phyloP scores from a whole-genome alignment of 2,888 invertebrate species.

The Mythimna ferrago region DNA sequence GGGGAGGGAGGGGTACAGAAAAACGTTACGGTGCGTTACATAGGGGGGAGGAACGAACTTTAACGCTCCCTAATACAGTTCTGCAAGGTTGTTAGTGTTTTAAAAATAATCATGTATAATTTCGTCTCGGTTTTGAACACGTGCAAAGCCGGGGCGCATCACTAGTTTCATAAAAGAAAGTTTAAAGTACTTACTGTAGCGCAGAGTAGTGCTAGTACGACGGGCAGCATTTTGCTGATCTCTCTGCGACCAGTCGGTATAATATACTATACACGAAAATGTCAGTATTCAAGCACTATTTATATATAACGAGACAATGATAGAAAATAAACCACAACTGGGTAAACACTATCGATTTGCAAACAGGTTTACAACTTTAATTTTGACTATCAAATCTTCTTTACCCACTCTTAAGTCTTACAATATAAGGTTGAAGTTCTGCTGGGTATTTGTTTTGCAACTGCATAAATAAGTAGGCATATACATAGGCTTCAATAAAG shows the following conservation, averaged over 20 bases:
- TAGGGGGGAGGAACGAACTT: no score
- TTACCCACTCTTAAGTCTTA: slow-evolving; percentile 9
- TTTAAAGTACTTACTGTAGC: slow-evolving; percentile 79
- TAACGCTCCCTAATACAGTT: no score
- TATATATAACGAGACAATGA: slow-evolving; percentile 79
- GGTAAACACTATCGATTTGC: slow-evolving; percentile 69
- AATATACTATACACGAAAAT: slow-evolving; percentile 85
- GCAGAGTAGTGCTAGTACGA: slow-evolving; percentile 80
- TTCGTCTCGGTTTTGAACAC: no score
- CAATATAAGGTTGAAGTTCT: slow-evolving; percentile 34
- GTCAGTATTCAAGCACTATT: slow-evolving; percentile 70
- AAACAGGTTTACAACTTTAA: slow-evolving; percentile 52
- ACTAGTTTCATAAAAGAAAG: not conserved
- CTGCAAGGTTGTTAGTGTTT: no score
- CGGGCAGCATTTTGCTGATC: slow-evolving; percentile 85
- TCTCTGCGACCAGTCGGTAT: slow-evolving; percentile 83
- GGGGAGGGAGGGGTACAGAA: no score
- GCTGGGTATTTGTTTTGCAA: slow-evolving; percentile 15
- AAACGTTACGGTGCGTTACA: no score
- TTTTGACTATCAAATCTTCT: not conserved
- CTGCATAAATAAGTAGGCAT: slow-evolving; percentile 45
- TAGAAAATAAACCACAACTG: slow-evolving; percentile 75
- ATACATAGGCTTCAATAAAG: slow-evolving; percentile 75
- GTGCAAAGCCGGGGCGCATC: no score
- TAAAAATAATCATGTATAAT: no score